A percentile compares a stretch with the other conserved stretches of the same genome.
Evolutionary conservation across 35 echinoderm and acorn worm species (phyloP).

Genomic region (Antedon bifida): DNA sequence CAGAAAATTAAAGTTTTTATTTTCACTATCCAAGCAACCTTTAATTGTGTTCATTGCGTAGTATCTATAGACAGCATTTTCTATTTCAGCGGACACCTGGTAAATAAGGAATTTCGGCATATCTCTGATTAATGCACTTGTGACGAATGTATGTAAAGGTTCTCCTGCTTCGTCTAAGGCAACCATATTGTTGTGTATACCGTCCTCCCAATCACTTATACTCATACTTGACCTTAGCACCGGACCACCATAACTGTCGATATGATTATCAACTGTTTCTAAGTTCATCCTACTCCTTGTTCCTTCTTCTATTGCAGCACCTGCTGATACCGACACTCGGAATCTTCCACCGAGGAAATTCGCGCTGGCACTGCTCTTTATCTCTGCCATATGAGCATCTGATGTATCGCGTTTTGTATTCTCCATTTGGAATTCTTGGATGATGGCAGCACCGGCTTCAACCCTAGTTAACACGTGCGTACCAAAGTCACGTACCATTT

Average conservation of each 20-base stretch:
- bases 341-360: background rate
- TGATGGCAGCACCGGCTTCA: background rate
- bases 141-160: background rate
- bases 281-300: background rate
- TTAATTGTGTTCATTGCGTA: background rate
- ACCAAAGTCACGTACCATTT: background rate
- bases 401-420: background rate
- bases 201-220: background rate
- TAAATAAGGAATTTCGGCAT: background rate
- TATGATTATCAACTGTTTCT: background rate
- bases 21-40: background rate
- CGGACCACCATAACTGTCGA: background rate
- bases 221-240: background rate
- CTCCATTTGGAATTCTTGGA: background rate
- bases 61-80: background rate
- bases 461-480: background rate
- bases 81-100: background rate
- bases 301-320: background rate
- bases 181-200: background rate
- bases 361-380: background rate
- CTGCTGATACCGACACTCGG: background rate
- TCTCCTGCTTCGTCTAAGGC: background rate
- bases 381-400: background rate
- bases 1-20: background rate
- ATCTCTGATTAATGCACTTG: background rate